phyloP scores from a whole-genome alignment of 2,797 vertebrate species.

The Gymnocypris eckloni region DNA sequence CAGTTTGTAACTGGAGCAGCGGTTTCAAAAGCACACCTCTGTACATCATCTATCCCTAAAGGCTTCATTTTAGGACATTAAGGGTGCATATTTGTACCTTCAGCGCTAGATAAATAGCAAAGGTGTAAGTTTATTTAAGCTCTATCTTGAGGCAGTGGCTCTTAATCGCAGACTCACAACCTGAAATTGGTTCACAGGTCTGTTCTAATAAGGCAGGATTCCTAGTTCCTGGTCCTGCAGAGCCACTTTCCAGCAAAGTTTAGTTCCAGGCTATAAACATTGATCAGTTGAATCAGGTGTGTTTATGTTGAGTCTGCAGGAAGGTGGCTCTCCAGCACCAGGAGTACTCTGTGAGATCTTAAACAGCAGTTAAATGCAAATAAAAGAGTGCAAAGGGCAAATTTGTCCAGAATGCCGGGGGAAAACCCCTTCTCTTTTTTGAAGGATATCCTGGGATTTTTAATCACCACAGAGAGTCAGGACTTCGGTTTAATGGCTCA shows the following conservation, averaged over 20 bases:
- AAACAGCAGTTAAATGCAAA: not conserved
- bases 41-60: not conserved
- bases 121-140: not conserved
- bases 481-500: too few relatives aligned
- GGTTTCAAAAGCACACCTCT: not conserved
- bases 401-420: too few relatives aligned
- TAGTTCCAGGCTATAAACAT: not conserved
- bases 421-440: too few relatives aligned
- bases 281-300: not conserved
- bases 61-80: not conserved
- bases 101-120: not conserved
- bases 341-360: not conserved
- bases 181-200: not conserved
- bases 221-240: not conserved
- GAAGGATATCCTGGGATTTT: too few relatives aligned
- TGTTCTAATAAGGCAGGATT: not conserved
- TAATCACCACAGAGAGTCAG: too few relatives aligned
- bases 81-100: conserved; percentile 16
- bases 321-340: not conserved
- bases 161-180: not conserved
- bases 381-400: too few relatives aligned
- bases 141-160: not conserved
- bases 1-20: not conserved
- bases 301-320: not conserved
- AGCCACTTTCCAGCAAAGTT: conserved; percentile 2